A percentile compares a stretch with the other conserved stretches of the same genome.
Evolutionary conservation across 1,140 invertebrate genomes (phyloP).

Genomic region (Ditylenchus dipsaci): DNA sequence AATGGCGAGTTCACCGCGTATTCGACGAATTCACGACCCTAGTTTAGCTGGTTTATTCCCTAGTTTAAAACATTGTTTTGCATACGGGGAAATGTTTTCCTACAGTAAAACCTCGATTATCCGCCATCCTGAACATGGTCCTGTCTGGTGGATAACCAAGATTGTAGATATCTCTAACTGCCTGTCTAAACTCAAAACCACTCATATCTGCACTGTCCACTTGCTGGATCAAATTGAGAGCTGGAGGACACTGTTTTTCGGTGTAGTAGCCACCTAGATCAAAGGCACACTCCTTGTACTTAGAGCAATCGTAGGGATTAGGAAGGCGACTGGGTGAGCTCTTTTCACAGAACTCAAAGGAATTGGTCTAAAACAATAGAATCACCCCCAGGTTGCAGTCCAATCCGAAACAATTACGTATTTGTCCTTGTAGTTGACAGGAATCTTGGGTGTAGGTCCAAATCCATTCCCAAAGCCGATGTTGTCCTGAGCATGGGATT

Average conservation of each 20-base stretch:
- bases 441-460: not conserved
- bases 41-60: too few species aligned
- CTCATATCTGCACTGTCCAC: slow-evolving; percentile 14
- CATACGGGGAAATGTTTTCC: too few species aligned
- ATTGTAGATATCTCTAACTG: too few species aligned
- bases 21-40: too few species aligned
- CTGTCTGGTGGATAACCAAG: too few species aligned
- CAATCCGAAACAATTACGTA: too few species aligned
- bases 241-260: slow-evolving; percentile 20
- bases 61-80: too few species aligned
- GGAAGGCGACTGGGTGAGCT: slow-evolving; percentile 13
- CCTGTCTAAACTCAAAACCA: too few species aligned
- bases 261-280: slow-evolving; percentile 19
- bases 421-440: not conserved
- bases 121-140: too few species aligned
- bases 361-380: slow-evolving; percentile 6
- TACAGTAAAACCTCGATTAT: too few species aligned
- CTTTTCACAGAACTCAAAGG: slow-evolving; percentile 15
- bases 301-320: slow-evolving; percentile 18
- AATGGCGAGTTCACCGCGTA: too few species aligned
- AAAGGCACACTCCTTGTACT: slow-evolving; percentile 18
- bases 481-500: not conserved
- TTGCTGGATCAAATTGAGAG: slow-evolving; percentile 17
- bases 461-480: not conserved
- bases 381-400: too few species aligned